phyloP scores from a whole-genome alignment of 2,888 invertebrate genomes.

The Dysmachus trigonus region DNA sequence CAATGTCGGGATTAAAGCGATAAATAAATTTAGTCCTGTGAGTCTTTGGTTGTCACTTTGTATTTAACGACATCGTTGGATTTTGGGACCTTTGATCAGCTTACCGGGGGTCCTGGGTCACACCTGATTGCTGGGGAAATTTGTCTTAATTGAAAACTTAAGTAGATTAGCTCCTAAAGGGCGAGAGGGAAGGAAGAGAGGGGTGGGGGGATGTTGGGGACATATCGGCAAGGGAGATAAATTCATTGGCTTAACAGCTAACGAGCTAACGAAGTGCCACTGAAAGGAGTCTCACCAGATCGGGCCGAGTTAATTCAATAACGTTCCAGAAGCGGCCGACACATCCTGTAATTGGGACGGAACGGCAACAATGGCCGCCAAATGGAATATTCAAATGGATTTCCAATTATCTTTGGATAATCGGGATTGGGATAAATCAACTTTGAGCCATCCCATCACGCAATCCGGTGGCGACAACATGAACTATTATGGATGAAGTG shows the following conservation, averaged over 20 bases:
- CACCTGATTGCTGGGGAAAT: slow-evolving; percentile 29
- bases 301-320: slow-evolving; percentile 22
- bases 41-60: slow-evolving; percentile 38
- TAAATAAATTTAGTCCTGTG: slow-evolving; percentile 38
- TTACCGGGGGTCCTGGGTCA: background rate
- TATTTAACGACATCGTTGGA: slow-evolving; percentile 22
- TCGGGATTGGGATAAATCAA: background rate
- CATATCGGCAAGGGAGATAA: background rate
- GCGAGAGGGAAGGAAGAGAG: background rate
- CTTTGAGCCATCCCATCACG: background rate
- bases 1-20: slow-evolving; percentile 39
- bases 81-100: slow-evolving; percentile 26
- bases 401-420: slow-evolving; percentile 21
- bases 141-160: slow-evolving; percentile 42
- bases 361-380: background rate
- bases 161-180: slow-evolving; percentile 13
- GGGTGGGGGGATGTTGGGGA: too few relatives aligned
- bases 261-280: slow-evolving; percentile 1
- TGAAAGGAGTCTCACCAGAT: slow-evolving; percentile 3
- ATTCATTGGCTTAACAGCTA: slow-evolving; percentile 28
- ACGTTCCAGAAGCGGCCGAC: background rate
- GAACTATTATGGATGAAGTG: background rate
- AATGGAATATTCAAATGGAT: slow-evolving; percentile 16
- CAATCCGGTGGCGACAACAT: background rate
- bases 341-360: background rate